Evolutionary conservation across 2,797 vertebrate species (phyloP).

Genomic region (Monodelphis domestica): DNA sequence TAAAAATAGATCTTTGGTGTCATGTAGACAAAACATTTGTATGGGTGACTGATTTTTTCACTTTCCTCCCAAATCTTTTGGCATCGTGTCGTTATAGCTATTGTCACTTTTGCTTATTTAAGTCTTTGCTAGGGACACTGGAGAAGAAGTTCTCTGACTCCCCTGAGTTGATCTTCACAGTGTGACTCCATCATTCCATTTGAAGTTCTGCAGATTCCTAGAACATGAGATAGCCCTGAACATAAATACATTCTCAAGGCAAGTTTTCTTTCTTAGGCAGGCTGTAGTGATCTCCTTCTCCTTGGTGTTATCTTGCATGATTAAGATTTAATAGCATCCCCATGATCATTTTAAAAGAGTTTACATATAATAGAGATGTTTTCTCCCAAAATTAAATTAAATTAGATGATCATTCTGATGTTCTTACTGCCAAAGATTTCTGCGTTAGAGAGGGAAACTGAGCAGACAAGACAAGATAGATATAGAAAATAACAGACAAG

Average conservation of each 20-base stretch:
- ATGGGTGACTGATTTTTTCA: background rate
- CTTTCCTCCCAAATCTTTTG: background rate
- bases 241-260: constrained; percentile 33
- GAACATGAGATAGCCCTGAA: constrained; percentile 35
- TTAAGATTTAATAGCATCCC: background rate
- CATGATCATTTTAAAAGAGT: constrained; percentile 41
- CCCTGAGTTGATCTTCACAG: constrained; percentile 47
- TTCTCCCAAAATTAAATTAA: background rate
- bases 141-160: background rate
- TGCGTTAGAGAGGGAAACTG: constrained; percentile 2
- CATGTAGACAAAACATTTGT: background rate
- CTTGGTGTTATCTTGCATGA: background rate
- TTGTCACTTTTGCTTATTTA: constrained; percentile 30
- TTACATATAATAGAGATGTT: constrained; percentile 21
- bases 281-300: background rate
- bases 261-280: background rate
- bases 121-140: background rate
- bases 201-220: constrained; percentile 22
- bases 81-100: background rate
- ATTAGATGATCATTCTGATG: background rate
- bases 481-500: background rate
- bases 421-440: background rate
- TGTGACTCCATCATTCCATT: constrained; percentile 16
- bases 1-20: constrained; percentile 11
- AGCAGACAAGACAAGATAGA: background rate